Evolutionary conservation across 2,113 vertebrate species (phyloP).

Genomic region (Arothron firmamentum): DNA sequence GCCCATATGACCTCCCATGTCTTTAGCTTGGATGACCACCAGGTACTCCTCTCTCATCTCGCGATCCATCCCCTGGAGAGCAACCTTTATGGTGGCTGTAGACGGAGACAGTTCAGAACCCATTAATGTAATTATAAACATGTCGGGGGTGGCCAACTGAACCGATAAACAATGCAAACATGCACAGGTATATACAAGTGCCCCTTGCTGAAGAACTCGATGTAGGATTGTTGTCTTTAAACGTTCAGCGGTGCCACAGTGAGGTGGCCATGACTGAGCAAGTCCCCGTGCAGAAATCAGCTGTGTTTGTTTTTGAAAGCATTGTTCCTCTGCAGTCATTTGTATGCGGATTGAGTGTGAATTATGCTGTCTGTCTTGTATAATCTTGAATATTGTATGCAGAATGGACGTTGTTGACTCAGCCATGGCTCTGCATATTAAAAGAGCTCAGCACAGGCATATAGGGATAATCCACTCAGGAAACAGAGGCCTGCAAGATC

Average conservation of each 20-base stretch:
- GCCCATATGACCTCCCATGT: conserved; percentile 98
- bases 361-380: conserved; percentile 72
- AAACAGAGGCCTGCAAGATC: conserved; percentile 71
- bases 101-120: conserved; percentile 39
- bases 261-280: conserved; percentile 33
- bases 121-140: conserved; percentile 50
- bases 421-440: conserved; percentile 68
- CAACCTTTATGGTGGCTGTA: conserved; percentile 93
- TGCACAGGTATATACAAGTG: not conserved
- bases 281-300: conserved; percentile 54
- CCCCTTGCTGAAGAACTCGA: too few relatives aligned
- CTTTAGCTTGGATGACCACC: conserved; percentile 98
- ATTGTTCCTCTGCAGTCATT: conserved; percentile 67
- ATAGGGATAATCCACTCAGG: conserved; percentile 72
- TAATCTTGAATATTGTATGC: conserved; percentile 78
- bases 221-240: too few relatives aligned
- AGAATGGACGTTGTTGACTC: conserved; percentile 75
- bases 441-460: conserved; percentile 67
- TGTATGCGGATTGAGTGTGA: conserved; percentile 74
- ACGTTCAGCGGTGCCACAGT: too few relatives aligned
- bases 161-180: too few relatives aligned
- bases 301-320: conserved; percentile 68
- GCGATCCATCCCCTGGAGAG: conserved; percentile 96
- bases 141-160: conserved; percentile 30
- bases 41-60: conserved; percentile 97